Conservation (phyloP, 2,888 invertebrate genomes). For the Cenopis cana region DNA sequence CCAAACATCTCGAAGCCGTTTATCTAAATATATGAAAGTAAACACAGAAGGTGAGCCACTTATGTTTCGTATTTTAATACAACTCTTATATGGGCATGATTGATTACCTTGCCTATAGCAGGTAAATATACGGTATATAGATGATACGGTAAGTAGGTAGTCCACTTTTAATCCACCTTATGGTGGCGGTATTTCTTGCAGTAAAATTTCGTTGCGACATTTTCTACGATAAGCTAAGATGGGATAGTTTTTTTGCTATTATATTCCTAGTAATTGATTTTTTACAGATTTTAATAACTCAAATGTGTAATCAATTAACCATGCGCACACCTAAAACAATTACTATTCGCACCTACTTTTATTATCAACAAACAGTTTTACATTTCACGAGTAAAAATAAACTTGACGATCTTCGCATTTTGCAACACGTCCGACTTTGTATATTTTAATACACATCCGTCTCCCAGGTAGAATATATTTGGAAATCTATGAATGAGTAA, state of each 20-base stretch:
- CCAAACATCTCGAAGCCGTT: background rate
- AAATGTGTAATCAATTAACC: background rate
- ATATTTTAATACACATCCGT: background rate
- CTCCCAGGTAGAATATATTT: constrained; percentile 21
- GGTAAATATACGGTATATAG: background rate
- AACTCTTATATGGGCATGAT: constrained; percentile 9
- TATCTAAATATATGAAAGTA: constrained; percentile 8
- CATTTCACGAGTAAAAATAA: background rate
- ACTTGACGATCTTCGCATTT: background rate
- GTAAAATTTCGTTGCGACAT: background rate
- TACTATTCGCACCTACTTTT: background rate
- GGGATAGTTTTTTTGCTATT: no score
- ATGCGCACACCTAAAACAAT: background rate
- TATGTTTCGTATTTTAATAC: constrained; percentile 5
- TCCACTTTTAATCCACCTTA: no score
- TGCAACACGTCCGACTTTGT: background rate
- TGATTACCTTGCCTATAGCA: background rate
- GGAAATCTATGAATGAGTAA: background rate
- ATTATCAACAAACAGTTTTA: background rate
- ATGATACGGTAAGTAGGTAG: no score
- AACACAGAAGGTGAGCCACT: constrained; percentile 21
- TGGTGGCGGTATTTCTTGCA: background rate
- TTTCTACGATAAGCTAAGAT: background rate
- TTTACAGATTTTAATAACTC: background rate
- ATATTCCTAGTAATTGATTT: background rate